phyloP scores from a whole-genome alignment of 2,888 invertebrate species.

The Glaucopsyche alexis region DNA sequence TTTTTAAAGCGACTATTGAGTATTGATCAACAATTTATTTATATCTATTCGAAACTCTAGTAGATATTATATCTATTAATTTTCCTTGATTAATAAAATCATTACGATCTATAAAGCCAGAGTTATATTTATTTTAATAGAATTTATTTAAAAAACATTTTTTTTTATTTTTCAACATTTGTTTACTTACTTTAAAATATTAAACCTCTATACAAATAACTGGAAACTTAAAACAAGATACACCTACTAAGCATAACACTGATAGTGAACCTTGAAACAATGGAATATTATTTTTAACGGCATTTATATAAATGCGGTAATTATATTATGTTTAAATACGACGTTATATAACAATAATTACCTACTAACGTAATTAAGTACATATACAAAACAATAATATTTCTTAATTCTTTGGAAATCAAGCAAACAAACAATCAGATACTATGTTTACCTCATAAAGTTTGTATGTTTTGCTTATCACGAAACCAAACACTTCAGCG shows the following conservation, averaged over 20 bases:
- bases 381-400: neutral
- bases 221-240: neutral
- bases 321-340: no score
- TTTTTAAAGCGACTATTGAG: slow-evolving; percentile 1
- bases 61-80: neutral
- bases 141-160: no score
- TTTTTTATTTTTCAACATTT: neutral
- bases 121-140: no score
- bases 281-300: slow-evolving; percentile 5
- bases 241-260: neutral
- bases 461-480: no score
- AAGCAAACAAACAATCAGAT: no score
- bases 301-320: neutral
- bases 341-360: neutral
- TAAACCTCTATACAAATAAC: no score
- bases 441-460: no score
- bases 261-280: slow-evolving; percentile 8
- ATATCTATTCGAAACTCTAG: neutral
- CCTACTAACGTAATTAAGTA: no score
- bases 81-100: no score
- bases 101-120: no score
- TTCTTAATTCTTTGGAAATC: no score
- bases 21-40: neutral
- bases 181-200: neutral
- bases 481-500: no score